Conservation (phyloP, 2,797 vertebrate genomes). For the Urosaurus nigricauda region DNA sequence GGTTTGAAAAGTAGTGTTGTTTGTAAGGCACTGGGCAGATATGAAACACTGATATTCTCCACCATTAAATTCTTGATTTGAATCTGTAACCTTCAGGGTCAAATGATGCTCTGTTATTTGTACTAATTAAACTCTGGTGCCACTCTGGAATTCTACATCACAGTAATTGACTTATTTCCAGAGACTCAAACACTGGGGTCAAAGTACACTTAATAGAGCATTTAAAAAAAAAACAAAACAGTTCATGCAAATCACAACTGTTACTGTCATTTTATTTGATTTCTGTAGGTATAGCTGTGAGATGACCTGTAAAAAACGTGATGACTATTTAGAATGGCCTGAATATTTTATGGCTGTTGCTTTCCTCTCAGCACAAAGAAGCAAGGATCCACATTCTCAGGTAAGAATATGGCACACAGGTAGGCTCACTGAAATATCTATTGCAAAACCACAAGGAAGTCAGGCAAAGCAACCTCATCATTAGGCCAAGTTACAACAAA, state of each 20-base stretch:
- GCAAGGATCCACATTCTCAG: constrained; percentile 96
- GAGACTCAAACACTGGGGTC: constrained; percentile 28
- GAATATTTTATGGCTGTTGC: constrained; percentile 99
- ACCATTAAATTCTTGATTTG: constrained; percentile 49
- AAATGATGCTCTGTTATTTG: constrained; percentile 35
- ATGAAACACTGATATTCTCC: constrained; percentile 27
- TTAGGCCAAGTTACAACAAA: constrained; percentile 36
- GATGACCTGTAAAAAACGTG: constrained; percentile 83
- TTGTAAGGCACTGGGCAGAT: constrained; percentile 50
- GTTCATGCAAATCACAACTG: constrained; percentile 34
- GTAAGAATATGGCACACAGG: constrained; percentile 71
- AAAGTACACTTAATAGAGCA: constrained; percentile 24
- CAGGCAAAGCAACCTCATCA: not conserved
- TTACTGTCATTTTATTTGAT: constrained; percentile 37
- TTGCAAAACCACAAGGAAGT: constrained; percentile 17
- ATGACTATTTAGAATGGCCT: constrained; percentile 95
- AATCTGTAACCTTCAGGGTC: not conserved
- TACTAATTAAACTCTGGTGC: constrained; percentile 36
- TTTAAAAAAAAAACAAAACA: constrained; percentile 24
- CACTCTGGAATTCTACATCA: constrained; percentile 19
- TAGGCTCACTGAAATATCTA: not conserved
- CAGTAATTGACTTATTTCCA: constrained; percentile 42
- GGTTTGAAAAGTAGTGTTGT: constrained; percentile 47
- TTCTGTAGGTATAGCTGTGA: constrained; percentile 66
- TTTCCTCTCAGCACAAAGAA: constrained; percentile 96